Evolutionary conservation across 2,797 vertebrate genomes (phyloP).

Genomic region (Paramormyrops hopkinsi): DNA sequence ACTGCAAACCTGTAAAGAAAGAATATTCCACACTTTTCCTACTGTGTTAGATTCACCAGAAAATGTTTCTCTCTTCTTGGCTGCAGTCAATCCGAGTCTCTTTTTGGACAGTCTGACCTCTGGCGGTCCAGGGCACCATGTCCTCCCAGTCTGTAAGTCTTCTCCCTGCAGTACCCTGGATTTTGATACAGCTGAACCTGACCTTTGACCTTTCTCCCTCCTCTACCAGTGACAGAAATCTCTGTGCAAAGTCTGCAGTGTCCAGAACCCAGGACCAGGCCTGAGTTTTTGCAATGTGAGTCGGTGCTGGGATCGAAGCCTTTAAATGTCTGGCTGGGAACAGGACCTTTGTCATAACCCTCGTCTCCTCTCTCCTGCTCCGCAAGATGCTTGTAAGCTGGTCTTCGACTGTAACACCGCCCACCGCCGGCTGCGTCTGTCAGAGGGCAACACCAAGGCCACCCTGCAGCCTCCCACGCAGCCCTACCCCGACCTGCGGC

Average conservation of each 20-base stretch:
- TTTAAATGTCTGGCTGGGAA: background rate
- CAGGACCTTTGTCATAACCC: background rate
- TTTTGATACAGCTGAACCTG: background rate
- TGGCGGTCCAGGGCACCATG: conserved; percentile 27
- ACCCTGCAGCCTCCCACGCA: conserved; percentile 48
- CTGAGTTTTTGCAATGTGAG: conserved; percentile 69
- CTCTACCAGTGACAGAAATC: conserved; percentile 59
- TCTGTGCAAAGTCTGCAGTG: conserved; percentile 61
- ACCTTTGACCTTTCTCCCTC: background rate
- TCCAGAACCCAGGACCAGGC: conserved; percentile 59
- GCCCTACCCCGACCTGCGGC: conserved; percentile 39
- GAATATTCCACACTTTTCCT: background rate
- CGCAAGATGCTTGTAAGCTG: conserved; percentile 53
- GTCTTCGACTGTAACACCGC: conserved; percentile 60
- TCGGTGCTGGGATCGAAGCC: background rate
- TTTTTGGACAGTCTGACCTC: conserved; percentile 57
- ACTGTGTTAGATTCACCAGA: background rate
- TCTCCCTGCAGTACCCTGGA: background rate
- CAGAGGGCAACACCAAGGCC: conserved; percentile 57
- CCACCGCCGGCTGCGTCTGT: conserved; percentile 58
- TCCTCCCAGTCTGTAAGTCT: conserved; percentile 53
- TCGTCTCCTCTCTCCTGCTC: background rate
- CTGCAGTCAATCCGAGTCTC: conserved; percentile 57
- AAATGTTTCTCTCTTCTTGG: conserved; percentile 11
- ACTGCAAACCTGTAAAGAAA: background rate